Conservation (phyloP, 2,113 vertebrate genomes). For the Paratilapia polleni region DNA sequence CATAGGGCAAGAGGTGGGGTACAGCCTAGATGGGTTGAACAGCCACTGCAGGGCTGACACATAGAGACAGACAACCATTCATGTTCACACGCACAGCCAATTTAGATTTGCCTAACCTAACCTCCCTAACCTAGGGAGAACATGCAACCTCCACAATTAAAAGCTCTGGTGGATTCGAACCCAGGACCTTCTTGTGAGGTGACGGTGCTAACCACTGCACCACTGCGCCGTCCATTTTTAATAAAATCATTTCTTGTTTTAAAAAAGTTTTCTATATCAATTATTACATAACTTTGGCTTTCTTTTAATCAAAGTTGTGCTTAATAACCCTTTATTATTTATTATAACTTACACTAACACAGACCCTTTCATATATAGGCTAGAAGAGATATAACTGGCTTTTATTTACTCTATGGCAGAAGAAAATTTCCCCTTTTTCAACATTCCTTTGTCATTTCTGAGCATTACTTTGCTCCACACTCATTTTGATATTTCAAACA, state of each 20-base stretch:
- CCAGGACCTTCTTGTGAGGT: not conserved
- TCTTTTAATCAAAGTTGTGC: not conserved
- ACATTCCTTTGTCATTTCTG: not conserved
- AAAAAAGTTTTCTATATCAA: not conserved
- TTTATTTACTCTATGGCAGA: fast-evolving
- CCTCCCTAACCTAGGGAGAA: too few species aligned
- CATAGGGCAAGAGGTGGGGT: too few species aligned
- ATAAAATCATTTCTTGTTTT: not conserved
- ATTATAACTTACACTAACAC: not conserved
- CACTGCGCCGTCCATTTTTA: not conserved
- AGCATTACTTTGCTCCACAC: fast-evolving
- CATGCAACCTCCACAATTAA: not conserved
- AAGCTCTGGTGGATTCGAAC: not conserved
- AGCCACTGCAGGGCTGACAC: not conserved
- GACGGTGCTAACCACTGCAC: not conserved
- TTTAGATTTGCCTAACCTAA: not conserved
- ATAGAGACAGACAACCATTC: fast-evolving
- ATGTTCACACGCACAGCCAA: not conserved
- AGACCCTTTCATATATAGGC: not conserved
- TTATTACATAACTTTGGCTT: not conserved
- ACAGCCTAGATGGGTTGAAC: too few species aligned
- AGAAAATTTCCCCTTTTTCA: not conserved
- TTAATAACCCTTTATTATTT: not conserved
- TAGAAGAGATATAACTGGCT: not conserved
- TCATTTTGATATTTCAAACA: conserved; percentile 48